Evolutionary conservation across 37 sponge, comb jelly and placozoan genomes (phyloP), one percentile per base, ranked within the genome.

Genomic region (Axinella damicornis): DNA sequence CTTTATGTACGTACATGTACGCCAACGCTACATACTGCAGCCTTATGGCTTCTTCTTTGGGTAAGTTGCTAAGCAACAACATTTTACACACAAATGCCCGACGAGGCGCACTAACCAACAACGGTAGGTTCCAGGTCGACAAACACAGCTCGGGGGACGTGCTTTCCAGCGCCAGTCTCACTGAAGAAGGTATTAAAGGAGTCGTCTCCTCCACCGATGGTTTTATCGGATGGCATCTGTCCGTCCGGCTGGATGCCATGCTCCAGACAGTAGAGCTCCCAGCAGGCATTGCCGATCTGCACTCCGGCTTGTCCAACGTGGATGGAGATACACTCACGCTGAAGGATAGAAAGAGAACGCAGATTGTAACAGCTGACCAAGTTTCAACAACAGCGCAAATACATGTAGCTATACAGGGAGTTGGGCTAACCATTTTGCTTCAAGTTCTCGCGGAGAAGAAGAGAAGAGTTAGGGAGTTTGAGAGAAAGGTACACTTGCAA

Each of bases 191-290:
- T 97, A 83, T 94, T 94, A 90, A 90, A 94, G 60, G 94, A 97
- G 83, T 97, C 97, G 72, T 94, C 94, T 57, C 94, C 97, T 33
- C 90, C 92, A 64, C 97, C 97, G 66, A 97, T 91, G 69, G 94
- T 91, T 81, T 97, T 94, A 88, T 97, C 94, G 33, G 92, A 91
- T 57, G 94, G 94, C 97, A 97, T 94, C 86, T 97, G 94, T 65
- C 97, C 97, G 74, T 97, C 94, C 21, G 97, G 97, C 85, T 97
- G 94, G 74, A 97, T 97, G 27, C 97, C 97, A 69, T 97, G 97
- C 85, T 97, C 97, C 65, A 97, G 71, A 61, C 97, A 97, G 92
- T 97, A 97, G 46, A 97, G 89, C 84, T 97, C 97, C 97, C 97
- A 97, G 71, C 97, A 97, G 64, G 94, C 94, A 76, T 97, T 97